Conservation (phyloP, 2,888 invertebrate species). For the Amiota communis region DNA sequence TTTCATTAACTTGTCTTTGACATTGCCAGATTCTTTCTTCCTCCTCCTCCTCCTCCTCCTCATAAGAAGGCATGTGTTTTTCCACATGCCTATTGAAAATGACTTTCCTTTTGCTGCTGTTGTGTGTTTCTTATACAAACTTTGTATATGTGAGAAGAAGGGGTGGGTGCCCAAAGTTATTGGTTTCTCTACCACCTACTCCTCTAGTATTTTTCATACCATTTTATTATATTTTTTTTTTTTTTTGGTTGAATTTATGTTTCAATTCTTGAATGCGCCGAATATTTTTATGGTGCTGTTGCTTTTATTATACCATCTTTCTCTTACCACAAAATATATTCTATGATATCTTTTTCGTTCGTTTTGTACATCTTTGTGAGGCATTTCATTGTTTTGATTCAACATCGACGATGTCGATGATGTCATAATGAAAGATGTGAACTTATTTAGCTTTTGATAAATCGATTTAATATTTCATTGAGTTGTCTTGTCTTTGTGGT, state of each 20-base stretch:
- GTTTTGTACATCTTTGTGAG: neutral
- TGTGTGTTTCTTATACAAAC: too few relatives aligned
- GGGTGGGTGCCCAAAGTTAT: neutral
- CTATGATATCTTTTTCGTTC: neutral
- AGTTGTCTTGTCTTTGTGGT: conserved; percentile 19
- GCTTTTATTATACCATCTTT: conserved; percentile 3
- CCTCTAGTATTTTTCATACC: too few relatives aligned
- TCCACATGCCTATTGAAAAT: neutral
- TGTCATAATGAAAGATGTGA: conserved; percentile 25
- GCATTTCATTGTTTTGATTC: neutral
- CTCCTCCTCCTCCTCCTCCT: neutral
- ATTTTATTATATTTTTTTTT: neutral
- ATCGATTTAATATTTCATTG: conserved; percentile 29
- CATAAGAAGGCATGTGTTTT: neutral
- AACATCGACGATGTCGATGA: neutral
- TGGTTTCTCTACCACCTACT: too few relatives aligned
- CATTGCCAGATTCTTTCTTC: neutral
- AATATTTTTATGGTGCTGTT: conserved; percentile 22
- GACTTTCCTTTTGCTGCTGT: conserved; percentile 7
- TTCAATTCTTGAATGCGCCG: conserved; percentile 4
- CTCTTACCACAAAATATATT: neutral
- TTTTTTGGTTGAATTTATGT: conserved; percentile 19
- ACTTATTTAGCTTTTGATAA: conserved; percentile 26
- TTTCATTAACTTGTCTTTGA: neutral
- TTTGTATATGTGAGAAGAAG: too few relatives aligned